A percentile compares a stretch with the other conserved stretches of the same genome.
Evolutionary conservation across 2,113 vertebrate genomes (phyloP).

Genomic region (Butorides virescens): DNA sequence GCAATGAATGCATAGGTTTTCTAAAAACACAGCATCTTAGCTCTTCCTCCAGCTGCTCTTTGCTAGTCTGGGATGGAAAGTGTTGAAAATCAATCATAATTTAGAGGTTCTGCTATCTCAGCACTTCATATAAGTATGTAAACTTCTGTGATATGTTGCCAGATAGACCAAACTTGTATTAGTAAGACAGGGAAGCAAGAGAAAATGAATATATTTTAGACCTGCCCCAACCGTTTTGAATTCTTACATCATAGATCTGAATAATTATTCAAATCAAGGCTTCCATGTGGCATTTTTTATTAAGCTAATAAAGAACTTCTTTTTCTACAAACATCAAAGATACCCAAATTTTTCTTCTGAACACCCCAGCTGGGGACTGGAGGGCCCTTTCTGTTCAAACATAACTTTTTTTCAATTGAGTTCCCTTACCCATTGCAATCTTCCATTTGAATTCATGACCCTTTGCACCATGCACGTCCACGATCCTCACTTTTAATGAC

Average conservation of each 20-base stretch:
- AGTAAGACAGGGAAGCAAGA: neutral
- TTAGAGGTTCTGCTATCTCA: neutral
- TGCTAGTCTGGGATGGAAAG: neutral
- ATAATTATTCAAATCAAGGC: neutral
- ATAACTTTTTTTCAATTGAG: neutral
- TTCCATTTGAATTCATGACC: neutral
- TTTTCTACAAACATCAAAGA: neutral
- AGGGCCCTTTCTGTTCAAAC: neutral
- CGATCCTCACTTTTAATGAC: neutral
- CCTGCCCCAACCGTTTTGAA: accelerated
- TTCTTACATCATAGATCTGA: neutral
- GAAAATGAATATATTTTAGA: accelerated
- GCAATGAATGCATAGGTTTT: neutral
- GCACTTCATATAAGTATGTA: neutral
- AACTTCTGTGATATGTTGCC: neutral
- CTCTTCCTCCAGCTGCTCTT: neutral
- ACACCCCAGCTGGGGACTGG: accelerated
- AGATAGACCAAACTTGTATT: neutral
- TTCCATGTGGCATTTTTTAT: neutral
- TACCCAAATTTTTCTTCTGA: neutral
- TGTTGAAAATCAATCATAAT: neutral
- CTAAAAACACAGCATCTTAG: neutral
- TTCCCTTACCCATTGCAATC: accelerated
- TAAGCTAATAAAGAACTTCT: neutral
- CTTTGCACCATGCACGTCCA: neutral